A percentile compares a stretch with the other conserved stretches of the same genome.
phyloP scores from a whole-genome alignment of 2,113 vertebrate species.

The Egretta garzetta region DNA sequence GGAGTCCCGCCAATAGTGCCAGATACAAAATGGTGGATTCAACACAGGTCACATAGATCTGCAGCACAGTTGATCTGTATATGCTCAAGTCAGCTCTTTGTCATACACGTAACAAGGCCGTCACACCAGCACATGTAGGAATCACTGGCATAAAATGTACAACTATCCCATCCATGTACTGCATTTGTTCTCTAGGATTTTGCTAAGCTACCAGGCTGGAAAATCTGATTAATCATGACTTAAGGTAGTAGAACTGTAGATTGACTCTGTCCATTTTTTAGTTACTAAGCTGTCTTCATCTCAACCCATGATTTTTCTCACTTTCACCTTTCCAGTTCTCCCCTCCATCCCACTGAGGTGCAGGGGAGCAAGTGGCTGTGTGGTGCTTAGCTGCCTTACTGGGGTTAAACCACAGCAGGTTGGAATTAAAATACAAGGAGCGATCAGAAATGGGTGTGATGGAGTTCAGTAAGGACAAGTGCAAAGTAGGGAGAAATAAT shows the following conservation, averaged over 20 bases:
- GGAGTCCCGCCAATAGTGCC: neutral
- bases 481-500: neutral
- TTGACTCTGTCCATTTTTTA: neutral
- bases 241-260: neutral
- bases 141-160: neutral
- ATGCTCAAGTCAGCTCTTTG: neutral
- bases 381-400: neutral
- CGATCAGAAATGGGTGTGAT: neutral
- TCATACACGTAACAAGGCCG: neutral
- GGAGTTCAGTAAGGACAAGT: neutral
- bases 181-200: neutral
- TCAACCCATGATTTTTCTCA: neutral
- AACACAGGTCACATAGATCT: neutral
- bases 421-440: neutral
- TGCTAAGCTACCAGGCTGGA: neutral
- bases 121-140: neutral
- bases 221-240: neutral
- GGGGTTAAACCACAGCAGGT: neutral
- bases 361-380: accelerated
- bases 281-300: neutral
- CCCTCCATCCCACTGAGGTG: accelerated
- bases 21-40: neutral
- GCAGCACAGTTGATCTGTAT: neutral
- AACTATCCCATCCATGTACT: neutral
- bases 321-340: neutral